These are phyloP conservation scores for Columbina picui DNA, from an alignment of 2,113 vertebrate genomes.

Conservation along the genomic window DNA sequence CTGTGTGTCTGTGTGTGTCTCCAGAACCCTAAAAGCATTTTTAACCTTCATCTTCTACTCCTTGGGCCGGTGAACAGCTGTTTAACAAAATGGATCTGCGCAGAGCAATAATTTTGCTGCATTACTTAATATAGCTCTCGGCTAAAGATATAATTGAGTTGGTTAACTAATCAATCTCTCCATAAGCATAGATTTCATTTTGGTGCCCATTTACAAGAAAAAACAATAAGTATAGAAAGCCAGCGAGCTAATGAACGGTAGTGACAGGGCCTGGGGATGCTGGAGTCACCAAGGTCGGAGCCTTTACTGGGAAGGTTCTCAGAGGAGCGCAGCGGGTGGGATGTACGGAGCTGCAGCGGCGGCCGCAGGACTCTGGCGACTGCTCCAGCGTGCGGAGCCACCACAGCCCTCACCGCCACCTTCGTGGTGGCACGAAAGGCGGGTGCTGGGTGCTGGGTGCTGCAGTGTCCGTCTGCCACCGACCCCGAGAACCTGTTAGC, in stretches of 20 bases:
- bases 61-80: constrained; percentile 72
- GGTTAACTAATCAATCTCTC: constrained; percentile 83
- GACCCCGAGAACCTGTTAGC: background rate
- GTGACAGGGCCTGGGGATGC: background rate
- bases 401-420: background rate
- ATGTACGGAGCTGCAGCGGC: background rate
- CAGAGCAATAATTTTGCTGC: constrained; percentile 76
- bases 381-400: background rate
- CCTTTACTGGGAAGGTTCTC: background rate
- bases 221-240: constrained; percentile 19
- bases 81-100: constrained; percentile 77
- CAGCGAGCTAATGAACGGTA: background rate
- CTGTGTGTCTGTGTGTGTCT: background rate
- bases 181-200: constrained; percentile 67
- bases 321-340: accelerated
- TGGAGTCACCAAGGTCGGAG: background rate
- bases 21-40: background rate
- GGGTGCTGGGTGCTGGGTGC: accelerated
- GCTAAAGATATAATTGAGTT: constrained; percentile 83
- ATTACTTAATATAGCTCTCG: constrained; percentile 81
- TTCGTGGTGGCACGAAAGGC: background rate
- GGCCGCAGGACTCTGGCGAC: accelerated
- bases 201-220: background rate
- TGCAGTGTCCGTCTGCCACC: background rate
- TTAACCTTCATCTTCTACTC: constrained; percentile 61